Conservation (phyloP, 2,113 vertebrate genomes). For the Pao palembangensis region DNA sequence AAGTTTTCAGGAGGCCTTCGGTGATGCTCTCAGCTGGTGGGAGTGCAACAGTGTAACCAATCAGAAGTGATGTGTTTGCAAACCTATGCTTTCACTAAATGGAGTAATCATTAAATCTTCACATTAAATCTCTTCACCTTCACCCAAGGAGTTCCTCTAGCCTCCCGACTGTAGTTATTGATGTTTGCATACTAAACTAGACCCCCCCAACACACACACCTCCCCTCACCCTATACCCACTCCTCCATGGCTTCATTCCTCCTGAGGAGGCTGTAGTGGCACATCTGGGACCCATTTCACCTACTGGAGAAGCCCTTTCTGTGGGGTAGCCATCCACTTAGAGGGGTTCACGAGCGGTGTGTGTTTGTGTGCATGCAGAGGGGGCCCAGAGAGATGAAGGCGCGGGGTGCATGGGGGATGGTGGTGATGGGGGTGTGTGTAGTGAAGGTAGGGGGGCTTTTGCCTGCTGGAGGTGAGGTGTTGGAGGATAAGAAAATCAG, state of each 20-base stretch:
- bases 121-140: constrained; percentile 65
- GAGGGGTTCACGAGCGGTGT: constrained; percentile 46
- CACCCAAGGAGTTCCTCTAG: constrained; percentile 53
- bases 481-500: neutral
- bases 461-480: constrained; percentile 3
- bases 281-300: constrained; percentile 80
- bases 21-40: constrained; percentile 38
- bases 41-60: constrained; percentile 41
- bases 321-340: constrained; percentile 73
- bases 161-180: constrained; percentile 52
- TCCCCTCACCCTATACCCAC: constrained; percentile 34
- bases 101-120: constrained; percentile 54
- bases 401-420: constrained; percentile 43
- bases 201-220: neutral
- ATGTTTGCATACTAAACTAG: constrained; percentile 43
- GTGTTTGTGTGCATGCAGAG: neutral
- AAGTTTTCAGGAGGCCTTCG: constrained; percentile 9
- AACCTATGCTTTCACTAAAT: constrained; percentile 47
- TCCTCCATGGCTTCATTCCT: constrained; percentile 60
- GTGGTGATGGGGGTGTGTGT: constrained; percentile 23
- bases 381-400: constrained; percentile 39
- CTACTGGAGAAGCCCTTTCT: constrained; percentile 73
- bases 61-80: constrained; percentile 57
- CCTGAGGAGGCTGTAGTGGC: constrained; percentile 63
- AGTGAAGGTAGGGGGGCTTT: constrained; percentile 2